These are phyloP conservation scores for Saccostrea cuccullata DNA, from an alignment of 1,140 invertebrate species.

Conservation along the genomic window DNA sequence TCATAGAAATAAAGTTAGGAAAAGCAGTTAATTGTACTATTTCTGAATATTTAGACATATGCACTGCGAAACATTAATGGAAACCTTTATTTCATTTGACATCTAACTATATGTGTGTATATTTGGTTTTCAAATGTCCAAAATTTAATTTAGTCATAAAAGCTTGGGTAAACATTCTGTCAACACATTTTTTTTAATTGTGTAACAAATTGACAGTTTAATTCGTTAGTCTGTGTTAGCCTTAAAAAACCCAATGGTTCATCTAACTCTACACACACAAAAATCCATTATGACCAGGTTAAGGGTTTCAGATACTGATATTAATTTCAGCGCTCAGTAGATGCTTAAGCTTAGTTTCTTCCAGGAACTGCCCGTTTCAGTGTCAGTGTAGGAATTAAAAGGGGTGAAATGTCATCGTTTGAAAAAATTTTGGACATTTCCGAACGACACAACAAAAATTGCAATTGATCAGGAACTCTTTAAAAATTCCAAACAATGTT, in stretches of 20 bases:
- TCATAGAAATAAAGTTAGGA: too few relatives aligned
- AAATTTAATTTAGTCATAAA: not conserved
- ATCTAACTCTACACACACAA: not conserved
- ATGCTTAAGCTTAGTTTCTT: not conserved
- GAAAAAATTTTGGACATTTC: not conserved
- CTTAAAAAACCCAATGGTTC: not conserved
- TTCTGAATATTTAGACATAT: too few relatives aligned
- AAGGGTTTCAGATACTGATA: not conserved
- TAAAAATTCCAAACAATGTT: not conserved
- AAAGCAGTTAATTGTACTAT: too few relatives aligned
- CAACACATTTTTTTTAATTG: not conserved
- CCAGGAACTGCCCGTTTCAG: not conserved
- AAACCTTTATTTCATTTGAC: too few relatives aligned
- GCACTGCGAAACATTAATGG: too few relatives aligned
- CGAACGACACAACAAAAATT: conserved; percentile 6
- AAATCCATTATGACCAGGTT: not conserved
- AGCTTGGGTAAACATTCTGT: not conserved
- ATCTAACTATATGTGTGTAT: too few relatives aligned
- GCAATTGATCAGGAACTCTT: not conserved
- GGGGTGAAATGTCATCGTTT: not conserved
- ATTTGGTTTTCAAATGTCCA: not conserved
- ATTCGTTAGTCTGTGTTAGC: not conserved
- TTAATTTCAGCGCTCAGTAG: not conserved
- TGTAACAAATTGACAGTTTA: not conserved
- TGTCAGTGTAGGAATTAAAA: not conserved